Conservation (phyloP, 1,140 invertebrate genomes). For the Cydia fagiglandana region DNA sequence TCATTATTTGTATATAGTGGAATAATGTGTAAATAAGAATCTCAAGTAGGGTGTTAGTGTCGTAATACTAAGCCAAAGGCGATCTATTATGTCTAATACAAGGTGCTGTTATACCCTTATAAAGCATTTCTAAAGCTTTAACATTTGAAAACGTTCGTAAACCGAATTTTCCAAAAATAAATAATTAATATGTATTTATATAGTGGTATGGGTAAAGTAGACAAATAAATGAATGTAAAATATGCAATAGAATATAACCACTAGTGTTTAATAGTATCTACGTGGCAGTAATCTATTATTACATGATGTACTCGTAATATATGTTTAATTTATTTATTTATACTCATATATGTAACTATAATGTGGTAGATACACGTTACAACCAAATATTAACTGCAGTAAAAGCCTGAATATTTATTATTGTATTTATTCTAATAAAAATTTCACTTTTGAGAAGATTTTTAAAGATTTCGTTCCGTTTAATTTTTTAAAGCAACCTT, state of each 20-base stretch:
- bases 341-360: background rate
- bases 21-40: conserved; percentile 52
- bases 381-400: background rate
- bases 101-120: conserved; percentile 69
- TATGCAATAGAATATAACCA: background rate
- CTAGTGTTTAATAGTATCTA: background rate
- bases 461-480: background rate
- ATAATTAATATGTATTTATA: conserved; percentile 1
- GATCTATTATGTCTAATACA: conserved; percentile 63
- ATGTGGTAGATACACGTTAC: background rate
- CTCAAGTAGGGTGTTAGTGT: conserved; percentile 49
- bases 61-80: conserved; percentile 72
- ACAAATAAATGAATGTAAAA: background rate
- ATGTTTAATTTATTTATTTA: background rate
- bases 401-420: conserved; percentile 6
- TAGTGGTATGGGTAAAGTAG: conserved; percentile 12
- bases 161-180: conserved; percentile 54
- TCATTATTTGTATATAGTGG: conserved; percentile 59
- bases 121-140: conserved; percentile 67
- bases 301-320: background rate
- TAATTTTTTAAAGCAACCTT: background rate
- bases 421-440: background rate
- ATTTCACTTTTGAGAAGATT: background rate
- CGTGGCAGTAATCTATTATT: conserved; percentile 4
- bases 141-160: conserved; percentile 55